These are phyloP conservation scores for Ormyrus nitidulus DNA, from an alignment of 2,888 invertebrate species.

Conservation along the genomic window DNA sequence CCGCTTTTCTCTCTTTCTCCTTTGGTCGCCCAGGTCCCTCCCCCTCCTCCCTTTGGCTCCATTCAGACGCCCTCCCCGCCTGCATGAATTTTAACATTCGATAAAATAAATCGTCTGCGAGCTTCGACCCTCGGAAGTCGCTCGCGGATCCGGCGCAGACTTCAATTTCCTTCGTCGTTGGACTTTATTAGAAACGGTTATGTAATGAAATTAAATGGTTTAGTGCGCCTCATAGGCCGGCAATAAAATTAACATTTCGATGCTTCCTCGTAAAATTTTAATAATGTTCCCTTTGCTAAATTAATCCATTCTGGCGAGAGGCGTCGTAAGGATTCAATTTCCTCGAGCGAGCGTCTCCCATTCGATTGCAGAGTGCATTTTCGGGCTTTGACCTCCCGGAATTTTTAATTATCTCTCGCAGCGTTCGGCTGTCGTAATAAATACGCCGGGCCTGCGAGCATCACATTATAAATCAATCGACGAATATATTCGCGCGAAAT, in stretches of 20 bases:
- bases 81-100: slow-evolving; percentile 73
- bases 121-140: slow-evolving; percentile 62
- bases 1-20: slow-evolving; percentile 46
- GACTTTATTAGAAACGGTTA: slow-evolving; percentile 35
- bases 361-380: neutral
- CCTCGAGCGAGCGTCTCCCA: neutral
- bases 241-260: slow-evolving; percentile 39
- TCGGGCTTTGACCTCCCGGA: neutral
- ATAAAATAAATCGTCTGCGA: slow-evolving; percentile 69
- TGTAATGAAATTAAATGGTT: slow-evolving; percentile 40
- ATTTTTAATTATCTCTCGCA: slow-evolving; percentile 28
- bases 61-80: slow-evolving; percentile 56
- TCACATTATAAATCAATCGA: slow-evolving; percentile 14
- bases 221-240: slow-evolving; percentile 2
- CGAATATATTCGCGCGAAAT: neutral
- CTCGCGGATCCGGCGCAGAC: slow-evolving; percentile 55
- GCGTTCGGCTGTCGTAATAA: slow-evolving; percentile 1
- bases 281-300: neutral
- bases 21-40: slow-evolving; percentile 52
- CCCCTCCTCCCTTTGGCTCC: neutral
- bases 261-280: slow-evolving; percentile 22
- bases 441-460: slow-evolving; percentile 6
- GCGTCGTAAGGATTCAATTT: neutral
- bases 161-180: slow-evolving; percentile 47
- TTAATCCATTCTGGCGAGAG: neutral